phyloP scores from a whole-genome alignment of 2,797 vertebrate genomes.

The Falco peregrinus region DNA sequence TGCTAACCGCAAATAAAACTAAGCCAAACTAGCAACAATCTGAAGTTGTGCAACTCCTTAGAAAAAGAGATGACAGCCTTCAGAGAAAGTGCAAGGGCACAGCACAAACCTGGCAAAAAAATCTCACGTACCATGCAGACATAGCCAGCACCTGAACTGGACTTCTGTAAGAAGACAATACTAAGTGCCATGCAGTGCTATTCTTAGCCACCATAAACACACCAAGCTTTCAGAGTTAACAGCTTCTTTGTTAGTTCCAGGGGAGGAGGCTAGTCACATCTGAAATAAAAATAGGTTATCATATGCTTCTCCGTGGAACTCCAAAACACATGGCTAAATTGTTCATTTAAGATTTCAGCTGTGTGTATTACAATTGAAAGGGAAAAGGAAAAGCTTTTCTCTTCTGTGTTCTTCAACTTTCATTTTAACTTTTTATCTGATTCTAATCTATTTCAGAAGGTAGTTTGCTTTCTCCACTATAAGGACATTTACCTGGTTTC shows the following conservation, averaged over 20 bases:
- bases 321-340: not conserved
- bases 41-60: not conserved
- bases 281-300: slow-evolving; percentile 38
- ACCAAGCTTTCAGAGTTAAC: not conserved
- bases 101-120: not conserved
- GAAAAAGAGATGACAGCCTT: not conserved
- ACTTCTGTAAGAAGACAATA: not conserved
- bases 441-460: not conserved
- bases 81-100: not conserved
- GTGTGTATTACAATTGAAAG: not conserved
- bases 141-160: not conserved
- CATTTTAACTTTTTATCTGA: not conserved
- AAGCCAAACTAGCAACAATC: not conserved
- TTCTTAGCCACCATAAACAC: slow-evolving; percentile 1
- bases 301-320: not conserved
- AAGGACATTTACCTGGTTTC: not conserved
- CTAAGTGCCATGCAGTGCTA: not conserved
- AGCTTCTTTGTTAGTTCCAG: slow-evolving; percentile 18
- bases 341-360: not conserved
- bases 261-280: not conserved
- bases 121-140: not conserved
- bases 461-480: not conserved
- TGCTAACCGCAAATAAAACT: not conserved
- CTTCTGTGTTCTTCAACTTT: not conserved
- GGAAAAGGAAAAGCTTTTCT: not conserved